Percentiles rank a stretch among this genome's conserved stretches.
Conservation (phyloP, 2,888 invertebrate genomes). For the Automeris io region DNA sequence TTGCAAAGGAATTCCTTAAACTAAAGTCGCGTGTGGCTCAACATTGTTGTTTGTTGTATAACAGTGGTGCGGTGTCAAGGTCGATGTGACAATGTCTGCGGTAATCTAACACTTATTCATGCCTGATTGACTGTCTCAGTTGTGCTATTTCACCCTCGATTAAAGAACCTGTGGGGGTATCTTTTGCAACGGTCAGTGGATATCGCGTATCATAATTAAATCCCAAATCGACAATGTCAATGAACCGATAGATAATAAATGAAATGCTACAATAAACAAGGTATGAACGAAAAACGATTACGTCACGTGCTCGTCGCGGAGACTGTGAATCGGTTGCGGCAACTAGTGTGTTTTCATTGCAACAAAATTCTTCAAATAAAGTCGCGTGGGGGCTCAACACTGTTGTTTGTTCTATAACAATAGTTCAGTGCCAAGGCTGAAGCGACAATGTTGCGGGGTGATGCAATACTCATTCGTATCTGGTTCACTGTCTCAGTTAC, state of each 20-base stretch:
- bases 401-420: conserved; percentile 12
- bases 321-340: conserved; percentile 6
- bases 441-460: conserved; percentile 17
- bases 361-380: conserved; percentile 27
- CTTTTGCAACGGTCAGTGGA: no score
- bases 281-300: background rate
- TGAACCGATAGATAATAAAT: background rate
- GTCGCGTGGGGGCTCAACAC: conserved; percentile 22
- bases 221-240: no score
- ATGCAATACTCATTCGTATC: conserved; percentile 11
- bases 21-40: conserved; percentile 23
- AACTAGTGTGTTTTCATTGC: conserved; percentile 29
- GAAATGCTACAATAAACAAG: background rate
- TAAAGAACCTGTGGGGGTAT: no score
- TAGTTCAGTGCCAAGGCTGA: conserved; percentile 22
- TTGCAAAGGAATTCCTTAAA: conserved; percentile 27
- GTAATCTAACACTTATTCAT: conserved; percentile 12
- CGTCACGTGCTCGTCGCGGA: conserved; percentile 11
- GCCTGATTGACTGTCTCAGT: background rate
- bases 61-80: conserved; percentile 23
- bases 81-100: conserved; percentile 16
- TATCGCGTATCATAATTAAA: no score
- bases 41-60: conserved; percentile 15
- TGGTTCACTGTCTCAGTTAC: background rate
- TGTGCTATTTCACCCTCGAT: no score